phyloP scores from a whole-genome alignment of 2,113 vertebrate genomes.

The Silurus asotus region DNA sequence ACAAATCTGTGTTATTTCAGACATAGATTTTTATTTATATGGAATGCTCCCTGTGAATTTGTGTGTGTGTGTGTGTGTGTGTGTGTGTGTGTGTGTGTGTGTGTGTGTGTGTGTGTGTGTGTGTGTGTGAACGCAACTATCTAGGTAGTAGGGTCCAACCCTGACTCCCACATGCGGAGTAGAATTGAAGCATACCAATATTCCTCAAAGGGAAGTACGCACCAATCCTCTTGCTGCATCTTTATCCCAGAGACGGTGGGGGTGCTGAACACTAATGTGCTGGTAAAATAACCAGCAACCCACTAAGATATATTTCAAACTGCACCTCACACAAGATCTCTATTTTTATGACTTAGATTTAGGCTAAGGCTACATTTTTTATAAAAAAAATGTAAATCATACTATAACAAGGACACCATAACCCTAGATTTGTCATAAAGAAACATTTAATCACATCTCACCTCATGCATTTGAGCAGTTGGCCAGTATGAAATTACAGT shows the following conservation, averaged over 20 bases:
- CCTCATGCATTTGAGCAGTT: constrained; percentile 56
- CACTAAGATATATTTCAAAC: constrained; percentile 6
- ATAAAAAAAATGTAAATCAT: neutral
- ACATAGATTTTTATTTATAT: neutral
- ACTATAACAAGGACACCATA: neutral
- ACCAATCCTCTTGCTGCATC: constrained; percentile 14
- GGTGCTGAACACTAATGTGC: neutral
- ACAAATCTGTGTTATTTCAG: neutral
- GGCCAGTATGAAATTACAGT: constrained; percentile 62
- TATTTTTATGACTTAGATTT: neutral
- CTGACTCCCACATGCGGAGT: constrained; percentile 19
- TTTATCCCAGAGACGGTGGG: neutral
- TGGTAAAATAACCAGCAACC: constrained; percentile 11
- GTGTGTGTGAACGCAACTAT: neutral
- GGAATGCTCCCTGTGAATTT: neutral
- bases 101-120: neutral
- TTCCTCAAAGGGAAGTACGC: constrained; percentile 48
- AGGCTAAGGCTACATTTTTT: neutral
- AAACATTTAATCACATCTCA: neutral
- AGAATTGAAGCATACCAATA: constrained; percentile 13
- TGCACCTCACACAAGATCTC: neutral
- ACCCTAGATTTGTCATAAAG: neutral
- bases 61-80: neutral
- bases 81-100: neutral
- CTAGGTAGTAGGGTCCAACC: neutral